Percentiles rank a stretch among this genome's conserved stretches.
phyloP scores from a whole-genome alignment of 2,113 vertebrate species.

The Kryptolebias marmoratus region DNA sequence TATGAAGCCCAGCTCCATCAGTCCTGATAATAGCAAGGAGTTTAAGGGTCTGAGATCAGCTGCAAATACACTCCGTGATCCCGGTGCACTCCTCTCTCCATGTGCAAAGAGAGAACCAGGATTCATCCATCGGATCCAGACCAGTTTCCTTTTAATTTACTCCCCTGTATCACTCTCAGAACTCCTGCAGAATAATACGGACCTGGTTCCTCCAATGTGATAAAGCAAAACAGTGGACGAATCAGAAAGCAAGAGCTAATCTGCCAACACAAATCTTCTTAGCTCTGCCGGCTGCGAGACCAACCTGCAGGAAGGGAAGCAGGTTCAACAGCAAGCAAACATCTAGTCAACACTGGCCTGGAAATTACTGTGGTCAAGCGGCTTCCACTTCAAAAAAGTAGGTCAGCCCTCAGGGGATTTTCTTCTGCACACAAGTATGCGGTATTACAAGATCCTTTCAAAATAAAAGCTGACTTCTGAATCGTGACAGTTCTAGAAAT shows the following conservation, averaged over 20 bases:
- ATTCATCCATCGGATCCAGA: not conserved
- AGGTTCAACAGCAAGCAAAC: too few relatives aligned
- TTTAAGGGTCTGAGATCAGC: not conserved
- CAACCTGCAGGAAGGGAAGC: not conserved
- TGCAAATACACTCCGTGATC: not conserved
- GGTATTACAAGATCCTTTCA: too few relatives aligned
- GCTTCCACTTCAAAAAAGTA: too few relatives aligned
- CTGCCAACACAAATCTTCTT: slow-evolving; percentile 57
- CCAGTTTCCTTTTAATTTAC: too few relatives aligned
- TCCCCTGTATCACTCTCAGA: not conserved
- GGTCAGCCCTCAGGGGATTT: too few relatives aligned
- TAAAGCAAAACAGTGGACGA: slow-evolving; percentile 17
- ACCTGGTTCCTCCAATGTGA: not conserved
- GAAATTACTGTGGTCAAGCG: too few relatives aligned
- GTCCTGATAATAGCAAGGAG: not conserved
- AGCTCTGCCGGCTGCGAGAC: slow-evolving; percentile 16
- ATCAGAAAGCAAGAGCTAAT: slow-evolving; percentile 55
- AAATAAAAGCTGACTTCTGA: too few relatives aligned
- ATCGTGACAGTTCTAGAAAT: too few relatives aligned
- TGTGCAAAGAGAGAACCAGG: slow-evolving; percentile 1
- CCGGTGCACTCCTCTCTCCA: slow-evolving; percentile 1
- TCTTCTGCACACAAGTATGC: too few relatives aligned
- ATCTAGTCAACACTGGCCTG: too few relatives aligned
- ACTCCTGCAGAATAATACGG: not conserved
- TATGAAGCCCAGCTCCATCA: slow-evolving; percentile 36